Evolutionary conservation across 2,888 invertebrate species (phyloP).

Genomic region (Diadromus collaris): DNA sequence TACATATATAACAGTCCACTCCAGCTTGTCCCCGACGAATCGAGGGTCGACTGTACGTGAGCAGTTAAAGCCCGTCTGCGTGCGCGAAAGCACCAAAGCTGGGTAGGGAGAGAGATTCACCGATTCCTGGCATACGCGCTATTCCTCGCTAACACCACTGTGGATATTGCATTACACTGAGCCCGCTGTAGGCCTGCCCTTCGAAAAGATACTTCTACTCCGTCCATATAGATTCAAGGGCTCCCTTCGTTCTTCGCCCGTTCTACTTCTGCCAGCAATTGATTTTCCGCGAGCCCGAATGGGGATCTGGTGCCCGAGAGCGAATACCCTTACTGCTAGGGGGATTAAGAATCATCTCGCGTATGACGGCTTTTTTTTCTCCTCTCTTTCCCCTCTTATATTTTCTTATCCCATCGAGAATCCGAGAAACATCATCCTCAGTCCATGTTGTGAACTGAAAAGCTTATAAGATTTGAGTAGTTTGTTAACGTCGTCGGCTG

Average conservation of each 20-base stretch:
- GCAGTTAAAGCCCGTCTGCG: no score
- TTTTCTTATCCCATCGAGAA: neutral
- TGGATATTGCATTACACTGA: neutral
- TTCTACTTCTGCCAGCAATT: constrained; percentile 55
- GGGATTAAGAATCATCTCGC: constrained; percentile 53
- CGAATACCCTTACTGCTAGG: constrained; percentile 7
- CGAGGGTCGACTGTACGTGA: neutral
- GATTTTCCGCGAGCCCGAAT: constrained; percentile 56
- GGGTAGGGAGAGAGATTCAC: constrained; percentile 19
- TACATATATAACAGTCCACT: no score
- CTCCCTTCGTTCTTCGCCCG: constrained; percentile 41
- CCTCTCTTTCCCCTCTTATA: neutral
- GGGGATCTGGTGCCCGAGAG: constrained; percentile 37
- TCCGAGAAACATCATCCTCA: neutral
- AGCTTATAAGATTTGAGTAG: neutral
- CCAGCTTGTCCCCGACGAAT: no score
- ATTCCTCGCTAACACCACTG: neutral
- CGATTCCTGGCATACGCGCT: constrained; percentile 15
- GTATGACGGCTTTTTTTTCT: constrained; percentile 12
- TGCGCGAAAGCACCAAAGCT: constrained; percentile 9
- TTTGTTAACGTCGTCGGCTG: neutral
- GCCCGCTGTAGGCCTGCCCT: neutral
- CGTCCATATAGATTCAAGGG: constrained; percentile 13
- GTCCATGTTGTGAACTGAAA: neutral
- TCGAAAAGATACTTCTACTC: constrained; percentile 24